These are phyloP conservation scores for Nibea coibor DNA, from an alignment of 2,113 vertebrate species.

Conservation along the genomic window DNA sequence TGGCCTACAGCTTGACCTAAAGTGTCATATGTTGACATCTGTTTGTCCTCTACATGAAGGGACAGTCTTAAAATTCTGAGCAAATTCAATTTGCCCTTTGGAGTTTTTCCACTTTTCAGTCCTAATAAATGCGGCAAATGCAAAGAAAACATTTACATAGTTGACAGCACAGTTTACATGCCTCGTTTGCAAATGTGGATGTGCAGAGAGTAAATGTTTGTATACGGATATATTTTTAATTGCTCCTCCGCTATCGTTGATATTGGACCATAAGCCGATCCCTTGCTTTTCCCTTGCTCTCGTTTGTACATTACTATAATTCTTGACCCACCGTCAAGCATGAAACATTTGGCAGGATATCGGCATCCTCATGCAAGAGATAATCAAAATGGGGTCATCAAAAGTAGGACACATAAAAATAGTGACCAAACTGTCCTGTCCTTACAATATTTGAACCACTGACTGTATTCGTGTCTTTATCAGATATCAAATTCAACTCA, in stretches of 20 bases:
- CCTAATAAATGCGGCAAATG: not conserved
- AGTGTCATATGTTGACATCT: not conserved
- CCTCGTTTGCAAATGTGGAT: not conserved
- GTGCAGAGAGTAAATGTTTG: not conserved
- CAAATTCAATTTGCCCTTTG: not conserved
- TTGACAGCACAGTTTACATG: not conserved
- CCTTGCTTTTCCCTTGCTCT: no score
- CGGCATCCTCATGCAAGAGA: no score
- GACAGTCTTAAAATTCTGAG: not conserved
- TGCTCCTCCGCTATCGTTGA: no score
- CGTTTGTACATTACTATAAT: no score
- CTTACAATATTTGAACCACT: not conserved
- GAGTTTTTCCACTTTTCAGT: not conserved
- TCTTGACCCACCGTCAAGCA: no score
- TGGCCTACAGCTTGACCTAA: conserved; percentile 28
- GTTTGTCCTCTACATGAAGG: conserved; percentile 11
- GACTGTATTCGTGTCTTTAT: not conserved
- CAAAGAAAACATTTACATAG: conserved; percentile 8
- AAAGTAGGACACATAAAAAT: not conserved
- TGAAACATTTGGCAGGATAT: no score
- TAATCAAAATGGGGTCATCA: no score
- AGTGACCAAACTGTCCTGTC: not conserved
- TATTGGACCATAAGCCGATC: no score
- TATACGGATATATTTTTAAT: no score
- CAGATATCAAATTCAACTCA: not conserved